phyloP scores from a whole-genome alignment of 30 jellyfish, hydroid and myxozoan genomes.

The Morbakka virulenta region DNA sequence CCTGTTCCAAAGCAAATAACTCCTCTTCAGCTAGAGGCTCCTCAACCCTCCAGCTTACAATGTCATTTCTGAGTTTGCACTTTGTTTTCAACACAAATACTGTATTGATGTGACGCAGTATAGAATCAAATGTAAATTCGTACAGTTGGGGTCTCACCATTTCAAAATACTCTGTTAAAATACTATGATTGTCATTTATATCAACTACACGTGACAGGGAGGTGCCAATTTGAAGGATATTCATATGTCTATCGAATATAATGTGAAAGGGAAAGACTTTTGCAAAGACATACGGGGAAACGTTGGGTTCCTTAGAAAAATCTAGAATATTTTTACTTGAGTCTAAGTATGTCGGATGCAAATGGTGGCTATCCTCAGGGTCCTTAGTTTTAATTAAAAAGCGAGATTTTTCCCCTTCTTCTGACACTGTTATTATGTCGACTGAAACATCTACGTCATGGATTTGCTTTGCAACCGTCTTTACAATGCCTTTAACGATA shows the following conservation, averaged over 20 bases:
- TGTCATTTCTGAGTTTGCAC: not conserved
- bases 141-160: conserved; percentile 50
- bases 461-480: conserved; percentile 31
- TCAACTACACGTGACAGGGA: conserved; percentile 36
- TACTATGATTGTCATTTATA: not conserved
- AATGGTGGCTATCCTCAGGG: conserved; percentile 48
- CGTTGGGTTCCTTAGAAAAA: conserved; percentile 47
- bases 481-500: conserved; percentile 49
- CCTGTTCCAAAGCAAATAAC: no score
- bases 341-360: conserved; percentile 48
- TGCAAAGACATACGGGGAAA: conserved; percentile 50
- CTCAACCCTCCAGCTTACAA: not conserved
- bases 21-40: no score
- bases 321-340: conserved; percentile 40
- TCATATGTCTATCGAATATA: conserved; percentile 46
- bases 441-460: conserved; percentile 17
- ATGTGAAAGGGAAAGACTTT: conserved; percentile 60
- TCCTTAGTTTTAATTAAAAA: conserved; percentile 29
- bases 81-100: conserved; percentile 22
- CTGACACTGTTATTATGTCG: conserved; percentile 22
- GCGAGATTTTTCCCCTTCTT: conserved; percentile 6
- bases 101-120: conserved; percentile 36
- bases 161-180: conserved; percentile 8
- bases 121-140: conserved; percentile 34
- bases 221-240: conserved; percentile 37